Percentiles rank a stretch among this genome's conserved stretches.
Evolutionary conservation across 2,888 invertebrate genomes (phyloP).

Genomic region (Agrotis exclamationis): DNA sequence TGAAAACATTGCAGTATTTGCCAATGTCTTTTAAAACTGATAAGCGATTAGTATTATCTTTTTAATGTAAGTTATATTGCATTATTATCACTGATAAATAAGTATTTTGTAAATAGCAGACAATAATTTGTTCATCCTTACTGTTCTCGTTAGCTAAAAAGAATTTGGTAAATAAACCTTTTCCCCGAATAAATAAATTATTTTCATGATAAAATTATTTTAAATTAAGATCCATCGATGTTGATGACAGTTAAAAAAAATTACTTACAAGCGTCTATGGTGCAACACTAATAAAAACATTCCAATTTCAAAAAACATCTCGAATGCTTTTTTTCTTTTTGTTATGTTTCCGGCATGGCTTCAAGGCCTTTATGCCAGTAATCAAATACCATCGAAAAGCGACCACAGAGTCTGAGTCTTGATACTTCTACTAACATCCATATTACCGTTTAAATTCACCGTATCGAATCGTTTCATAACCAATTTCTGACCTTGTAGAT

Average conservation of each 20-base stretch:
- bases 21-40: conserved; percentile 3
- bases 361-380: too few species aligned
- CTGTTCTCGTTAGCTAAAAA: too few species aligned
- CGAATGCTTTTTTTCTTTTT: too few species aligned
- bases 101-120: neutral
- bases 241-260: neutral
- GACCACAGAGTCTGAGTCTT: conserved; percentile 12
- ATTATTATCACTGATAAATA: neutral
- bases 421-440: conserved; percentile 18
- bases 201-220: too few species aligned
- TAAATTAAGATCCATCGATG: neutral
- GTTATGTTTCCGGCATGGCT: too few species aligned
- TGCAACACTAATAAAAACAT: neutral
- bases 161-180: too few species aligned
- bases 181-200: too few species aligned
- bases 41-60: conserved; percentile 35
- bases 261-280: neutral
- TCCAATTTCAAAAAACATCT: conserved; percentile 13
- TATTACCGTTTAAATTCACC: conserved; percentile 47
- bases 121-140: too few species aligned
- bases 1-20: neutral
- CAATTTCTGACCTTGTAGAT: conserved; percentile 57
- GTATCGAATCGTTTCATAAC: conserved; percentile 61
- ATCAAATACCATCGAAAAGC: neutral
- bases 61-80: conserved; percentile 5